phyloP scores from a whole-genome alignment of 2,888 invertebrate genomes.

The Ichneumoninae sp. region DNA sequence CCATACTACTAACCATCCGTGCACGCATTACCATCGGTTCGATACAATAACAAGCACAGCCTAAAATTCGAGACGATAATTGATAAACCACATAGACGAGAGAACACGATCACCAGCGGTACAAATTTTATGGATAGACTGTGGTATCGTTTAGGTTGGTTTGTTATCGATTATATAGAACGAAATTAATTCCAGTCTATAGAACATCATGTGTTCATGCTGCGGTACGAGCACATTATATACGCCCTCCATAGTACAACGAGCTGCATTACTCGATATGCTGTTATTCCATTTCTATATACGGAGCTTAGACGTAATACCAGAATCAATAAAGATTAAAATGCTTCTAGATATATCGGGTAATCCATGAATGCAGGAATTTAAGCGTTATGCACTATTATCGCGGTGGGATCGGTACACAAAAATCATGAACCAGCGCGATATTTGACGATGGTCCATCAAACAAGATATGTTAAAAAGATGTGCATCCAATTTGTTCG shows the following conservation, averaged over 20 bases:
- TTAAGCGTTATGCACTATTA: neutral
- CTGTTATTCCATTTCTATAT: neutral
- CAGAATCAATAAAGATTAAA: slow-evolving; percentile 1
- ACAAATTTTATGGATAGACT: slow-evolving; percentile 7
- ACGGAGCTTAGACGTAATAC: neutral
- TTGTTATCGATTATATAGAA: slow-evolving; percentile 3
- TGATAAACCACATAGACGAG: slow-evolving; percentile 24
- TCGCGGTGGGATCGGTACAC: neutral
- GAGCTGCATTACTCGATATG: slow-evolving; percentile 4
- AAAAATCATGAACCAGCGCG: neutral
- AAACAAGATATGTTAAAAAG: neutral
- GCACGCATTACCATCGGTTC: slow-evolving; percentile 35
- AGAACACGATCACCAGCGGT: slow-evolving; percentile 28
- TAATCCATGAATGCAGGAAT: neutral
- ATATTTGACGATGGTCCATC: neutral
- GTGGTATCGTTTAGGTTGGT: neutral
- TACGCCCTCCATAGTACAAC: neutral
- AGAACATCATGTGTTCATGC: neutral
- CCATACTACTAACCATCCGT: slow-evolving; percentile 68
- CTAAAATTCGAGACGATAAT: slow-evolving; percentile 18
- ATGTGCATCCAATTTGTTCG: neutral
- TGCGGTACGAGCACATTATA: neutral
- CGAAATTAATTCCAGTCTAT: neutral
- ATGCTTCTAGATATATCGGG: neutral
- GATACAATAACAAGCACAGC: slow-evolving; percentile 14